Conservation (phyloP, 2,888 invertebrate species). For the Norana najaformis region DNA sequence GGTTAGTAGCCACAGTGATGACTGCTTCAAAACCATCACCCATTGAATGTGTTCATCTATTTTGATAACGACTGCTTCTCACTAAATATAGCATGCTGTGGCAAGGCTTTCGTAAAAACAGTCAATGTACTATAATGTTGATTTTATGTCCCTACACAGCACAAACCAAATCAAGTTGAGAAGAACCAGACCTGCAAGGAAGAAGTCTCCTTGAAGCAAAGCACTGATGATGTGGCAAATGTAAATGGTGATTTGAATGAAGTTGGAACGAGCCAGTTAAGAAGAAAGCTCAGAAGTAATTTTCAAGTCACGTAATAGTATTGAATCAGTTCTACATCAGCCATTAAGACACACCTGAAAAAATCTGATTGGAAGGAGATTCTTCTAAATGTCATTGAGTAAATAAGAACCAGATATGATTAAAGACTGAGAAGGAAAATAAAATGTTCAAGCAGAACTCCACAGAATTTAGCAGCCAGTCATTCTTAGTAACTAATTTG, state of each 20-base stretch:
- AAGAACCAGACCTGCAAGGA: background rate
- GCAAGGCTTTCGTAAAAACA: background rate
- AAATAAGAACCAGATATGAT: background rate
- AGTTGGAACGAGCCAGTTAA: background rate
- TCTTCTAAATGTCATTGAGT: background rate
- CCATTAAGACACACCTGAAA: background rate
- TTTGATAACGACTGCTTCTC: background rate
- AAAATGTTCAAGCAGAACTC: no score
- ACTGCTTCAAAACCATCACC: background rate
- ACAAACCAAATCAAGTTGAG: background rate
- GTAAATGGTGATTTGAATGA: background rate
- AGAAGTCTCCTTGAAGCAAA: background rate
- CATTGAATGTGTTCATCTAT: background rate
- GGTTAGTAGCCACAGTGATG: background rate
- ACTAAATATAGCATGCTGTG: background rate
- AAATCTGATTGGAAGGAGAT: background rate
- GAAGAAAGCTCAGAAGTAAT: background rate
- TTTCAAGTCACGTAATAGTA: background rate
- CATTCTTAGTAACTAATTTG: background rate
- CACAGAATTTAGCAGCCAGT: background rate
- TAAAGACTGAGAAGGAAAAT: slow-evolving; percentile 1
- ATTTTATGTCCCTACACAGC: background rate
- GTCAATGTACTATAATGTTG: background rate
- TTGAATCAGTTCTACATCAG: background rate
- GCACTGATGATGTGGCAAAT: background rate